These are phyloP conservation scores for Malurus leucopterus DNA, from an alignment of 2,797 vertebrate species.

Conservation along the genomic window DNA sequence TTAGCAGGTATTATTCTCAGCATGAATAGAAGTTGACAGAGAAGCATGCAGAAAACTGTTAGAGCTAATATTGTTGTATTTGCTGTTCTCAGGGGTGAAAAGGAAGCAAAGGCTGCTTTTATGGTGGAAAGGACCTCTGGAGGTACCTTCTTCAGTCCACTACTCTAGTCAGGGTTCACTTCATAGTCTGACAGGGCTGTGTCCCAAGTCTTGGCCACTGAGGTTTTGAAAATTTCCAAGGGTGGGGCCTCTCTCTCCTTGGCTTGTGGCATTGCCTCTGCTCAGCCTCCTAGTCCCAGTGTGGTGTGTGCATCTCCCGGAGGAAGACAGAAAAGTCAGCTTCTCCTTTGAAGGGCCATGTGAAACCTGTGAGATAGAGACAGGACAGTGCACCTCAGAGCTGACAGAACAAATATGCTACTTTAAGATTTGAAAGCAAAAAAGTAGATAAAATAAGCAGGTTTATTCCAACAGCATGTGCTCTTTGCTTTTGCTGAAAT, in stretches of 20 bases:
- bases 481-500: background rate
- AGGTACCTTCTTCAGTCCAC: background rate
- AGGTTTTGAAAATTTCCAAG: background rate
- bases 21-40: background rate
- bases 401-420: background rate
- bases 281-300: background rate
- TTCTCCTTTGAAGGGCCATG: background rate
- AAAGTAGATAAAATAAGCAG: background rate
- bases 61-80: background rate
- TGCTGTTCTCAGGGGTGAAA: background rate
- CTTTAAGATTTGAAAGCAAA: background rate
- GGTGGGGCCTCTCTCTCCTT: fast-evolving
- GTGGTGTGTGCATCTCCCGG: background rate
- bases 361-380: background rate
- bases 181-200: background rate
- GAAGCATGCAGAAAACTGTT: background rate
- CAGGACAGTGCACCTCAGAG: background rate
- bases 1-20: background rate
- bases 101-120: background rate
- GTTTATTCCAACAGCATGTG: background rate
- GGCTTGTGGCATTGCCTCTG: background rate
- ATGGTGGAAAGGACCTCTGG: background rate
- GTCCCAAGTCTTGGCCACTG: background rate
- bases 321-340: background rate
- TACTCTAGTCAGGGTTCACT: background rate